Conservation (phyloP, 2,888 invertebrate species). For the Mythimna pallens region DNA sequence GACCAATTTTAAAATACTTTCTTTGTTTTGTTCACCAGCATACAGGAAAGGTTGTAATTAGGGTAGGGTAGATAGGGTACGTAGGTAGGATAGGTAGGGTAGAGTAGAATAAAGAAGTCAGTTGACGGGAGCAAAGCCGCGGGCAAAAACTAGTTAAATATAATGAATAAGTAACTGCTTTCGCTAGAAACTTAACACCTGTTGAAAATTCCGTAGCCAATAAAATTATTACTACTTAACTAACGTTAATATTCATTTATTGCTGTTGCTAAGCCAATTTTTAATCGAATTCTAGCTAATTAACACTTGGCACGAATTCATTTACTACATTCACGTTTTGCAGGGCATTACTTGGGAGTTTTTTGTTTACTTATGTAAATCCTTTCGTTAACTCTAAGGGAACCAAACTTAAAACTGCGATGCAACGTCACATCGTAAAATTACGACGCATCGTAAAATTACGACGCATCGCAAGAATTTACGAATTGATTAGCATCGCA, state of each 20-base stretch:
- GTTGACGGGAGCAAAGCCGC: too few relatives aligned
- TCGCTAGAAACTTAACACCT: constrained; percentile 26
- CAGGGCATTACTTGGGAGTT: neutral
- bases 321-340: constrained; percentile 3
- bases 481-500: too few relatives aligned
- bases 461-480: too few relatives aligned
- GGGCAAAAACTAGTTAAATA: neutral
- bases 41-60: too few relatives aligned
- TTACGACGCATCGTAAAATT: too few relatives aligned
- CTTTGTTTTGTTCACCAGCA: too few relatives aligned
- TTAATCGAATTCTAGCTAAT: constrained; percentile 26
- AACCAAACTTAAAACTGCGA: too few relatives aligned
- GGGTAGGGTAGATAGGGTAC: too few relatives aligned
- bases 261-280: constrained; percentile 50
- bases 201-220: constrained; percentile 43
- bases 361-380: neutral
- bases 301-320: constrained; percentile 26
- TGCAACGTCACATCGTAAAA: too few relatives aligned
- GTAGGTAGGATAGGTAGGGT: too few relatives aligned
- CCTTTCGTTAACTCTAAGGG: neutral
- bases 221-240: constrained; percentile 40
- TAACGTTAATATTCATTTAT: constrained; percentile 41
- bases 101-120: too few relatives aligned
- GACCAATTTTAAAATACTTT: too few relatives aligned
- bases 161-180: neutral